phyloP scores from a whole-genome alignment of 2,888 invertebrate species.

The Conus canariensis region DNA sequence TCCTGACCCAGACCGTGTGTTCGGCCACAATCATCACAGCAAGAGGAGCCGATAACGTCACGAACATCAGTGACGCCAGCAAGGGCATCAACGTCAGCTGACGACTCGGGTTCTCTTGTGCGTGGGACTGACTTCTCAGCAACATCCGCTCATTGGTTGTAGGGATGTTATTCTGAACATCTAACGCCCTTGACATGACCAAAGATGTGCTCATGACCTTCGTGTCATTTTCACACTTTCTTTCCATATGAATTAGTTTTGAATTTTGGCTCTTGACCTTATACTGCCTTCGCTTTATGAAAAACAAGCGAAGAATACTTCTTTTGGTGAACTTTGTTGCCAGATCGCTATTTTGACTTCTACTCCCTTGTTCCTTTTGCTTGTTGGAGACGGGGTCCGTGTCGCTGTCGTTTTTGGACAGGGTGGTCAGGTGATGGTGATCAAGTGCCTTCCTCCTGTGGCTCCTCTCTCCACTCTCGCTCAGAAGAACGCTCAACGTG shows the following conservation, averaged over 20 bases:
- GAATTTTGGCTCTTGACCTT: background rate
- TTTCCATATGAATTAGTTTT: background rate
- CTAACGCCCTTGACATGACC: background rate
- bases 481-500: background rate
- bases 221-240: too few relatives aligned
- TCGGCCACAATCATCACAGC: constrained; percentile 27
- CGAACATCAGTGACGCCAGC: constrained; percentile 38
- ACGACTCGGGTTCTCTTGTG: background rate
- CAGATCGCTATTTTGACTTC: background rate
- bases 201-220: background rate
- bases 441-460: background rate
- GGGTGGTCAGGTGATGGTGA: background rate
- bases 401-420: background rate
- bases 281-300: background rate
- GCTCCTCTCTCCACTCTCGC: background rate
- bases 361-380: background rate
- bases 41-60: constrained; percentile 34
- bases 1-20: constrained; percentile 3
- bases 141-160: background rate
- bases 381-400: background rate
- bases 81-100: constrained; percentile 41
- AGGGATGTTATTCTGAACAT: background rate
- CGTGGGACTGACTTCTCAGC: background rate
- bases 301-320: background rate
- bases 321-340: background rate